Conservation (phyloP, 1,140 invertebrate genomes). For the Papilio dardanus region DNA sequence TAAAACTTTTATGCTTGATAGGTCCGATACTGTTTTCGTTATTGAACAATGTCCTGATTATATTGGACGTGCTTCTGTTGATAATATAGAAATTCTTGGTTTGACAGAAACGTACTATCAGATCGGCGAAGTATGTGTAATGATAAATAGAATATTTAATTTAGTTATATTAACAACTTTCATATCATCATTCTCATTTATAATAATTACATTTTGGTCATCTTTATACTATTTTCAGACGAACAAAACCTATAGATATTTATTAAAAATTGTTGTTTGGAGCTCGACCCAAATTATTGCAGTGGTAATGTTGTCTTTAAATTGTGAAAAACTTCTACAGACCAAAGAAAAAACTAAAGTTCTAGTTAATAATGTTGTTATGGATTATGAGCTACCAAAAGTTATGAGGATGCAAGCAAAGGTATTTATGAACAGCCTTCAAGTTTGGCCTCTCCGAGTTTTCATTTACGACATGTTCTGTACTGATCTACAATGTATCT, state of each 20-base stretch:
- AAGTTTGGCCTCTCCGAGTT: slow-evolving; percentile 53
- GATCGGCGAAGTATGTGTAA: slow-evolving; percentile 53
- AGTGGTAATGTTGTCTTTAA: slow-evolving; percentile 51
- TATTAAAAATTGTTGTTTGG: slow-evolving; percentile 51
- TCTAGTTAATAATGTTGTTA: slow-evolving; percentile 57
- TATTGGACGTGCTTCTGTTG: slow-evolving; percentile 47
- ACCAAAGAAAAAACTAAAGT: slow-evolving; percentile 49
- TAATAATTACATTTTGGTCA: slow-evolving; percentile 62
- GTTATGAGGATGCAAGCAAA: slow-evolving; percentile 58
- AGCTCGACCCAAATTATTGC: slow-evolving; percentile 45
- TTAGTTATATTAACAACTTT: slow-evolving; percentile 64
- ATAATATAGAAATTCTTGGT: slow-evolving; percentile 55
- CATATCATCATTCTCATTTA: slow-evolving; percentile 57
- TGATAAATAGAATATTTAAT: slow-evolving; percentile 61
- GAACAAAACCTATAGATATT: slow-evolving; percentile 28
- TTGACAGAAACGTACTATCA: slow-evolving; percentile 53
- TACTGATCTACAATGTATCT: slow-evolving; percentile 56
- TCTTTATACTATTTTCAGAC: slow-evolving; percentile 56
- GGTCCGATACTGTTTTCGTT: neutral
- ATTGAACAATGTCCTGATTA: slow-evolving; percentile 43
- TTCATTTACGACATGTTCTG: slow-evolving; percentile 58
- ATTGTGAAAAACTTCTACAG: slow-evolving; percentile 53
- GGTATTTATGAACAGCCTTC: slow-evolving; percentile 57
- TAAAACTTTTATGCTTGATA: neutral
- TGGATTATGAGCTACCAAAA: slow-evolving; percentile 55